These are phyloP conservation scores for Phrixothrix hirtus DNA, from an alignment of 2,888 invertebrate species.

Conservation along the genomic window DNA sequence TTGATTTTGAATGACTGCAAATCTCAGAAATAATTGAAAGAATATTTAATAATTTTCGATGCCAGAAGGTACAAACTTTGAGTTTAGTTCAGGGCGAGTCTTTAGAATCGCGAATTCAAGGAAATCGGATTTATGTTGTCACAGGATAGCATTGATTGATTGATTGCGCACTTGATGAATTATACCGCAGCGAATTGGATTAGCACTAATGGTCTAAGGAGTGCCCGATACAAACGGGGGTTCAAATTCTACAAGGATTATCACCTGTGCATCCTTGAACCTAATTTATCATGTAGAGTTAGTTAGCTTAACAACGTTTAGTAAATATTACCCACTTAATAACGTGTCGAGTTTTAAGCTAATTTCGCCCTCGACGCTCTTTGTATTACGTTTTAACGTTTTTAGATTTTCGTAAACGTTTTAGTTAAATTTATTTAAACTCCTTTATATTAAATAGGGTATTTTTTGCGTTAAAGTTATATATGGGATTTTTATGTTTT, in stretches of 20 bases:
- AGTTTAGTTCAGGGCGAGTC: conserved; percentile 16
- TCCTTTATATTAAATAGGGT: too few relatives aligned
- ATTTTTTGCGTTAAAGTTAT: too few relatives aligned
- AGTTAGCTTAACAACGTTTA: conserved; percentile 16
- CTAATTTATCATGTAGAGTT: conserved; percentile 33
- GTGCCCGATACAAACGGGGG: conserved; percentile 41
- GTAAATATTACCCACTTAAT: conserved; percentile 20
- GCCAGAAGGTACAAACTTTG: conserved; percentile 23
- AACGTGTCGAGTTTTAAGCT: conserved; percentile 10
- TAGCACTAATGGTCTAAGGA: conserved; percentile 51
- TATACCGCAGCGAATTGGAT: conserved; percentile 52
- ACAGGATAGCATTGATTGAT: conserved; percentile 54
- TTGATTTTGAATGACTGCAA: too few relatives aligned
- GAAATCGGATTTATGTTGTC: conserved; percentile 56
- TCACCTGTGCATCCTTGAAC: conserved; percentile 37
- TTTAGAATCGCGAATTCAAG: conserved; percentile 40
- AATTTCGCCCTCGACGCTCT: conserved; percentile 8
- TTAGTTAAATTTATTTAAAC: too few relatives aligned
- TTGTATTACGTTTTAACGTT: too few relatives aligned
- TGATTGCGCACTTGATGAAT: conserved; percentile 55
- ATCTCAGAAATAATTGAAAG: neutral
- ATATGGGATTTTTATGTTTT: too few relatives aligned
- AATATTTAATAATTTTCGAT: conserved; percentile 16
- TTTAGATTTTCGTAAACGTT: too few relatives aligned
- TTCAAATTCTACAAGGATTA: conserved; percentile 37